Conservation (phyloP, 2,888 invertebrate species). For the Tribolium freemani region DNA sequence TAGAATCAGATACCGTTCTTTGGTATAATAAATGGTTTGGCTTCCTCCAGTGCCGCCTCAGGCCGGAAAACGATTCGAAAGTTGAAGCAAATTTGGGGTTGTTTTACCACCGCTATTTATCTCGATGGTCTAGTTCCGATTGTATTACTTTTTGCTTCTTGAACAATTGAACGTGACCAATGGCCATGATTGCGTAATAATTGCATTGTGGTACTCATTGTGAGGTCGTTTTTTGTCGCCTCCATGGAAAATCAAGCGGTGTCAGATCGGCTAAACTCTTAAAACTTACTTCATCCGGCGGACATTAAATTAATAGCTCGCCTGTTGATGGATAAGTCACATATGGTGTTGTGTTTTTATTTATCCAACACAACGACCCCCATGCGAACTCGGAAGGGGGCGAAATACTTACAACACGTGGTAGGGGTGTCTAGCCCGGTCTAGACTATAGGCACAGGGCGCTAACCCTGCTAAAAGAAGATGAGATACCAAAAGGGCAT, state of each 20-base stretch:
- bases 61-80: background rate
- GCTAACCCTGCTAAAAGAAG: constrained; percentile 46
- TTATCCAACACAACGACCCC: constrained; percentile 45
- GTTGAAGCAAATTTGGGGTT: background rate
- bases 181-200: background rate
- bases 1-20: constrained; percentile 38
- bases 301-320: constrained; percentile 46
- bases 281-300: background rate
- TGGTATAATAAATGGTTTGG: constrained; percentile 29
- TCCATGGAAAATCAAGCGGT: background rate
- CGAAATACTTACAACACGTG: no score
- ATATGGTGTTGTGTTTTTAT: constrained; percentile 43
- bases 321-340: constrained; percentile 46
- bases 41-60: constrained; percentile 25
- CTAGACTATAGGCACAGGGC: constrained; percentile 51
- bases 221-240: background rate
- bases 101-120: no score
- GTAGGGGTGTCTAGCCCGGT: constrained; percentile 46
- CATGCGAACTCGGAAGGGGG: constrained; percentile 49
- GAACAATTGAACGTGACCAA: background rate
- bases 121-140: background rate
- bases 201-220: background rate
- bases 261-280: no score
- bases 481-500: constrained; percentile 8
- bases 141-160: background rate